These are phyloP conservation scores for Crossaster papposus DNA, from an alignment of 53 echinoderm and acorn worm genomes.

Conservation along the genomic window DNA sequence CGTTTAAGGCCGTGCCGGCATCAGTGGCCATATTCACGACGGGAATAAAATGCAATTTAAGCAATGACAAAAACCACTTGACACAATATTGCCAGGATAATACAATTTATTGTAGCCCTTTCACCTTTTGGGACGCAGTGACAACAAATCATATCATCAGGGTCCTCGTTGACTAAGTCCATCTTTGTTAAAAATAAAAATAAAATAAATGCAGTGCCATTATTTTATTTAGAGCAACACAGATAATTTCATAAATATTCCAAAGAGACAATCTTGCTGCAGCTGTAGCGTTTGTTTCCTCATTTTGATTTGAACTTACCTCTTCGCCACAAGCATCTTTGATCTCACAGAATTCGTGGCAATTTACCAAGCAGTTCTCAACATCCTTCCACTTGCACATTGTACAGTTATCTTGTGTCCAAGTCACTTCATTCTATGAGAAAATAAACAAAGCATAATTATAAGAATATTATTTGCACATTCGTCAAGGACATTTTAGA, in stretches of 20 bases:
- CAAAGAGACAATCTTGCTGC: no score
- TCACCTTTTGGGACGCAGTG: conserved; percentile 64
- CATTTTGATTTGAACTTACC: conserved; percentile 24
- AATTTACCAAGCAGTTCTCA: conserved; percentile 55
- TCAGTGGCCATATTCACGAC: no score
- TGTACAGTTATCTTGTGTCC: conserved; percentile 54
- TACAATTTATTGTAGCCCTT: neutral
- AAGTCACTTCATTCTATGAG: conserved; percentile 16
- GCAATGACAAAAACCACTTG: no score
- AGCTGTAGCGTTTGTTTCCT: no score
- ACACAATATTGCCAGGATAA: no score
- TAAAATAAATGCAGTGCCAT: neutral
- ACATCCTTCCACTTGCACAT: conserved; percentile 56
- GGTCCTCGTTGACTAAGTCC: conserved; percentile 56
- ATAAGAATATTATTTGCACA: neutral
- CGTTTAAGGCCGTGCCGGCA: no score
- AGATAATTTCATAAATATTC: no score
- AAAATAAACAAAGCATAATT: neutral
- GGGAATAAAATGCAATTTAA: no score
- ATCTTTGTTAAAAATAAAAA: conserved; percentile 24
- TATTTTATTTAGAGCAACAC: neutral
- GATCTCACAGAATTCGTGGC: conserved; percentile 52
- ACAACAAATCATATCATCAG: conserved; percentile 50
- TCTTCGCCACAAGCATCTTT: conserved; percentile 45
- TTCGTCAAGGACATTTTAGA: neutral